Base-by-base conservation (phyloP, 2,888 invertebrate species). In the Dusona sp. region DNA sequence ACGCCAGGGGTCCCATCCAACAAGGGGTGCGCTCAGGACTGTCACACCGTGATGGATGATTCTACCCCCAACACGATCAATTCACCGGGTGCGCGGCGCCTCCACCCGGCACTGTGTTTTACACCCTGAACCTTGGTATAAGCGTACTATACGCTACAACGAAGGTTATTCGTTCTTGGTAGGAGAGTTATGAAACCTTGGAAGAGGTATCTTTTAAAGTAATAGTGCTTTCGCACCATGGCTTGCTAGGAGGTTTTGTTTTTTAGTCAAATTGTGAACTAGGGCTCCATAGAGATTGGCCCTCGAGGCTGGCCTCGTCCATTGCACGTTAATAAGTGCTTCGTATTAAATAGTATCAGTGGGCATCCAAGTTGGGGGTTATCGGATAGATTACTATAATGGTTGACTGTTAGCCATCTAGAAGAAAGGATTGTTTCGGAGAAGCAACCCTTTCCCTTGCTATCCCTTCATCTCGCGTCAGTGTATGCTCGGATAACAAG, bases 41-140 rank as follows among this genome's bases (percentile, higher is more conserved):
- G 93, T 93, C 93, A 93, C 93, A 92, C 89, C 90, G 93, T 93
- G 93, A 93, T 93, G 93, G 93, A 93, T 93, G 93, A 93, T 93
- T 93, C 92, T 92, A 91, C 92, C 92, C 88, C 92, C 92, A 91
- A 91, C 92, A 90, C 92, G 93, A 90, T 90, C 90, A 90, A 90
- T 90, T 90, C 90, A 88, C 84, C 86, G 81, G 78, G 85, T 82
- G 72, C 79, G 73, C 74, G 79, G 68, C 80, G 25, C 67, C 67
- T 68, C 72, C 73, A 85, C 77, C 83, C 83, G 48, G 67, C 70
- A 42, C 38, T 70, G 25, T 68, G 61, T 65, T 33, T 70, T 57
- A 57, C 57, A 25, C 25, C 25, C 57, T 61, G 29, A 61, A 29
- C 61, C 25, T 16, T 29, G 16, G 16, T 11, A 4, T 3, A 29